Conservation (phyloP, 2,888 invertebrate species). For the Philereme transversata region DNA sequence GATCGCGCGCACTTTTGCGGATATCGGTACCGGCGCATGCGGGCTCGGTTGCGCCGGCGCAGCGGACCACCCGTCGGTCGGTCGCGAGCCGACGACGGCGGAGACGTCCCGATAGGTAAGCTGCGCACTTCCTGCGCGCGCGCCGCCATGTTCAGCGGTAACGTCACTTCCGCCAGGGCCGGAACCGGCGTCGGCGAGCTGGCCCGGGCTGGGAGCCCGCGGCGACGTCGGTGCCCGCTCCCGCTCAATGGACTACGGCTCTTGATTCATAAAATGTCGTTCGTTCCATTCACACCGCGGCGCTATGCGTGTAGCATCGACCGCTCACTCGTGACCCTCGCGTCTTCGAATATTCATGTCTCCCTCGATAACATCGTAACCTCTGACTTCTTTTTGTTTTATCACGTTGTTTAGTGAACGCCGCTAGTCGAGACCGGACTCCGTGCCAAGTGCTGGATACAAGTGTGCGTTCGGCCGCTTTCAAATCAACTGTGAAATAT, state of each 20-base stretch:
- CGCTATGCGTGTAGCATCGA: conserved; percentile 71
- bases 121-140: conserved; percentile 83
- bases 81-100: conserved; percentile 61
- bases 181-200: conserved; percentile 65
- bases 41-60: conserved; percentile 60
- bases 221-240: conserved; percentile 54
- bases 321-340: conserved; percentile 83
- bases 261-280: conserved; percentile 83
- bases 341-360: conserved; percentile 83
- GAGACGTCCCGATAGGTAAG: conserved; percentile 82
- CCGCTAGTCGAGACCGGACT: conserved; percentile 67
- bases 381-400: conserved; percentile 81
- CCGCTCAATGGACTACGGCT: conserved; percentile 77
- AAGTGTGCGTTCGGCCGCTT: conserved; percentile 69
- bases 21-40: conserved; percentile 73
- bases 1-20: conserved; percentile 80
- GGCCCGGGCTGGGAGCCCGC: conserved; percentile 61
- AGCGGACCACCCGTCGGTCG: conserved; percentile 48
- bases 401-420: conserved; percentile 79
- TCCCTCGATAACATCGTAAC: conserved; percentile 82
- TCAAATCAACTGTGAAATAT: conserved; percentile 67
- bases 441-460: conserved; percentile 75
- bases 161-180: conserved; percentile 80
- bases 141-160: conserved; percentile 81
- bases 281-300: conserved; percentile 80